Evolutionary conservation across 2,113 vertebrate species (phyloP).

Genomic region (Tetrax tetrax): DNA sequence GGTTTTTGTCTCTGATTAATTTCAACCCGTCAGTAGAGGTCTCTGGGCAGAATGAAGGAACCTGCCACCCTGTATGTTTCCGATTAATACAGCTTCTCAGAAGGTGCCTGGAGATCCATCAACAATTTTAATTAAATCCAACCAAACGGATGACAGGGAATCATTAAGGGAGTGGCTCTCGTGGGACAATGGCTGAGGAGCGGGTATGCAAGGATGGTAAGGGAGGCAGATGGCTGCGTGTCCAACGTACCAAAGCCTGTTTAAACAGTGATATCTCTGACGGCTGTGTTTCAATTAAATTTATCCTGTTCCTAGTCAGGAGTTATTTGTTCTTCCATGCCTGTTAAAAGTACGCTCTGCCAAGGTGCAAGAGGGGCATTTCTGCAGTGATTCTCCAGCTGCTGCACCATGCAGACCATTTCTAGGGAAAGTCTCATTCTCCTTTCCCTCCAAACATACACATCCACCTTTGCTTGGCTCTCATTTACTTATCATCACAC

Average conservation of each 20-base stretch:
- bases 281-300: not conserved
- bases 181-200: not conserved
- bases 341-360: not conserved
- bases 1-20: conserved; percentile 51
- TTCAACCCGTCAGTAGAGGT: not conserved
- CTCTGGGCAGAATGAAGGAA: not conserved
- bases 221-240: not conserved
- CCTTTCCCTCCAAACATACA: not conserved
- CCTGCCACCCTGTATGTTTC: not conserved
- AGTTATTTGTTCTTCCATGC: not conserved
- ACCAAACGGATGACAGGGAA: not conserved
- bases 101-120: conserved; percentile 17
- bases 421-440: not conserved
- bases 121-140: conserved; percentile 26
- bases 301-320: not conserved
- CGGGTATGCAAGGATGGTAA: not conserved
- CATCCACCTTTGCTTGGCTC: not conserved
- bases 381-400: not conserved
- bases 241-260: not conserved
- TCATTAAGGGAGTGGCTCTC: conserved; percentile 1
- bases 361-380: not conserved
- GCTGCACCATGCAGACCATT: not conserved
- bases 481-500: not conserved
- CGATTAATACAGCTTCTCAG: conserved; percentile 5
- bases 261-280: not conserved